Evolutionary conservation across 2,888 invertebrate species (phyloP).

Genomic region (Trissonchulus latispiculum): DNA sequence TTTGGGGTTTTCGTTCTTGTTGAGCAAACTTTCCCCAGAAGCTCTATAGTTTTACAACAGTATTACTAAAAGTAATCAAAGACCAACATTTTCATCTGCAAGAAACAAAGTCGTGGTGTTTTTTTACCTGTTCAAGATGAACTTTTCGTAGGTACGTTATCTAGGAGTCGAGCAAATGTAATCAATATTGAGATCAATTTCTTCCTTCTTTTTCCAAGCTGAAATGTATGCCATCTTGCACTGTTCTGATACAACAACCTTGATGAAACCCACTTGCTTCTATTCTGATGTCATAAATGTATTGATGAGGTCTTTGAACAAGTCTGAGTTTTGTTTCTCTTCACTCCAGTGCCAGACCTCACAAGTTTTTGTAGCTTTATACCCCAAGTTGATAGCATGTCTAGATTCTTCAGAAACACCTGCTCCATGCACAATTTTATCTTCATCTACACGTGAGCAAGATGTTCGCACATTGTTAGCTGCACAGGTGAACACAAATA

Average conservation of each 20-base stretch:
- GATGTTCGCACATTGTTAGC: constrained; percentile 31
- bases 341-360: too few relatives aligned
- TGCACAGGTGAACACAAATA: constrained; percentile 33
- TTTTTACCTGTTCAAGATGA: background rate
- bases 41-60: too few relatives aligned
- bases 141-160: background rate
- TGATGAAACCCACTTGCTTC: background rate
- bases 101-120: too few relatives aligned
- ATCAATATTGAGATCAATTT: too few relatives aligned
- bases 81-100: too few relatives aligned
- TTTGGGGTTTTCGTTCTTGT: too few relatives aligned
- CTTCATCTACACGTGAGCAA: background rate
- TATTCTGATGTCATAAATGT: background rate
- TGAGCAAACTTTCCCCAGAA: too few relatives aligned
- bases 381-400: background rate
- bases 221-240: too few relatives aligned
- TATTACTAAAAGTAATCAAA: too few relatives aligned
- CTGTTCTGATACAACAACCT: background rate
- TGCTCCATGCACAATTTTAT: background rate
- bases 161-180: background rate
- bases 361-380: too few relatives aligned
- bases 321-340: too few relatives aligned
- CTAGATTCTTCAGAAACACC: background rate
- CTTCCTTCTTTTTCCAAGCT: too few relatives aligned
- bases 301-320: background rate